Evolutionary conservation across 2,888 invertebrate species (phyloP).

Genomic region (Ferrisia virgata): DNA sequence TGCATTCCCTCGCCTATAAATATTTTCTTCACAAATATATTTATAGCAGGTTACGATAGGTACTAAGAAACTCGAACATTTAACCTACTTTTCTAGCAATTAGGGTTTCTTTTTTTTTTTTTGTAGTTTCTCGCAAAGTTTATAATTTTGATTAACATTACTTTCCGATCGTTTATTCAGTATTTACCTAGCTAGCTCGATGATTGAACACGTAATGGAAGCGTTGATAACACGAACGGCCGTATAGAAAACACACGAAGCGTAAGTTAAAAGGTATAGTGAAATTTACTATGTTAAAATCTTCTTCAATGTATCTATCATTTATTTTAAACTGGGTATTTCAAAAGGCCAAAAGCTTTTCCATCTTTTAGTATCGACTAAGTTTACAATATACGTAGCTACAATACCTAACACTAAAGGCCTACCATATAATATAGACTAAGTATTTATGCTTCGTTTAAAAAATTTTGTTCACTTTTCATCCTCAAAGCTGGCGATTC

Average conservation of each 20-base stretch:
- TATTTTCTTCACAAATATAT: background rate
- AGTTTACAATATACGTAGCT: no score
- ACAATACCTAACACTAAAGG: no score
- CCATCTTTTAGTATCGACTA: background rate
- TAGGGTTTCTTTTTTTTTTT: background rate
- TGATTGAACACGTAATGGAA: background rate
- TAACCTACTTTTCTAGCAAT: background rate
- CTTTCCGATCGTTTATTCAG: background rate
- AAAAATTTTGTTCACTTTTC: background rate
- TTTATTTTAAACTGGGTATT: background rate
- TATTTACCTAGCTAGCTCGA: background rate
- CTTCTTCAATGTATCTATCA: background rate
- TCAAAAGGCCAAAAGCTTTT: background rate
- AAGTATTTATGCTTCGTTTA: background rate
- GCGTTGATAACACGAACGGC: background rate
- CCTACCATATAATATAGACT: no score
- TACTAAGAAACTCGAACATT: background rate
- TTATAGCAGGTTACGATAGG: no score
- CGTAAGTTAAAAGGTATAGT: background rate
- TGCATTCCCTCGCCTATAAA: background rate
- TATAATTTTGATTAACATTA: background rate
- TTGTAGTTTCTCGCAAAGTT: background rate
- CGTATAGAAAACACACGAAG: background rate
- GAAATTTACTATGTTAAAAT: background rate
- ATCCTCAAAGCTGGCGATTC: background rate